These are phyloP conservation scores for Andrena trimmerana DNA, from an alignment of 2,888 invertebrate genomes.

Conservation along the genomic window DNA sequence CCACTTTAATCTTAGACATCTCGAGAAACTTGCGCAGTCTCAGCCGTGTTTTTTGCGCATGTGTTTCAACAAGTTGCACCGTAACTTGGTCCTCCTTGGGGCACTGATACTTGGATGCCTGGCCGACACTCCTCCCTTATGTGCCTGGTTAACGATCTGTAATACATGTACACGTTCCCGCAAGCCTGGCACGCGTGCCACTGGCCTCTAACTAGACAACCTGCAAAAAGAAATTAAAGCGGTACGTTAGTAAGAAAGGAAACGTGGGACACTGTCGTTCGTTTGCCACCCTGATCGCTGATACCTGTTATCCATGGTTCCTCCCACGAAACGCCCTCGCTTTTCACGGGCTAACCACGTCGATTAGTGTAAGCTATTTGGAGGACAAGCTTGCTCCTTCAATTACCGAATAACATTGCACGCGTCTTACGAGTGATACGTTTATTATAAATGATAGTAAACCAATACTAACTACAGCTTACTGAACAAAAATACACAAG, in stretches of 20 bases:
- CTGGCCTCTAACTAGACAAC: slow-evolving; percentile 61
- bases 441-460: slow-evolving; percentile 31
- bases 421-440: slow-evolving; percentile 16
- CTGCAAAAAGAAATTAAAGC: slow-evolving; percentile 76
- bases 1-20: background rate
- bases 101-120: slow-evolving; percentile 81
- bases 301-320: background rate
- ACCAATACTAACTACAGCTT: slow-evolving; percentile 15
- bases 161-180: slow-evolving; percentile 79
- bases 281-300: slow-evolving; percentile 17
- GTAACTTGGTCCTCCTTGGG: slow-evolving; percentile 81
- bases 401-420: too few relatives aligned
- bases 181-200: slow-evolving; percentile 74
- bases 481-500: background rate
- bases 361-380: too few relatives aligned
- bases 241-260: slow-evolving; percentile 51
- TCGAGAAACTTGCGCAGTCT: background rate
- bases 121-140: slow-evolving; percentile 81
- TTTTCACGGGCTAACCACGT: too few relatives aligned
- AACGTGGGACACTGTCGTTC: background rate
- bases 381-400: too few relatives aligned
- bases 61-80: slow-evolving; percentile 82
- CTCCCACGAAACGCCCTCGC: too few relatives aligned
- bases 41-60: slow-evolving; percentile 76
- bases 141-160: slow-evolving; percentile 79